phyloP scores from a whole-genome alignment of 2,888 invertebrate species.

The Xestia xanthographa region DNA sequence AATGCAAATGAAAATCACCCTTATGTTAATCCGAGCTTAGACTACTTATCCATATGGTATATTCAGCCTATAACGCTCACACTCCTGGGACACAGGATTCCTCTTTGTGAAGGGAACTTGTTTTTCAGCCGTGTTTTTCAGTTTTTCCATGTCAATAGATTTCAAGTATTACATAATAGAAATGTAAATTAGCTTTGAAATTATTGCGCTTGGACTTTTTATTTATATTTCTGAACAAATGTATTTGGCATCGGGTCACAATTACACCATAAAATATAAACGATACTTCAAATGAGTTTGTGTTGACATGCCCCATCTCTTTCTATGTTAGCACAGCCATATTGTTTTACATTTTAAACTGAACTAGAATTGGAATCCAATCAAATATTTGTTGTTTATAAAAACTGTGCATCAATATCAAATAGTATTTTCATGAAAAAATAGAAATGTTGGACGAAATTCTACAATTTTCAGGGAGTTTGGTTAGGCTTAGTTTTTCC shows the following conservation, averaged over 20 bases:
- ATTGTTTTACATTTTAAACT: constrained; percentile 45
- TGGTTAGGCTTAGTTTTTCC: too few relatives aligned
- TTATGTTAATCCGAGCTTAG: too few relatives aligned
- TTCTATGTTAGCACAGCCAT: constrained; percentile 19
- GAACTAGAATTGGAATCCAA: constrained; percentile 47
- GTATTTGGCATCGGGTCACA: background rate
- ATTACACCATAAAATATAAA: background rate
- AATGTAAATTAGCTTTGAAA: background rate
- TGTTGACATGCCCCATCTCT: constrained; percentile 16
- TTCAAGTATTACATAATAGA: too few relatives aligned
- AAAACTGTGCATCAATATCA: constrained; percentile 35
- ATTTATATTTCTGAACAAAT: background rate
- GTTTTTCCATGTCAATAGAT: too few relatives aligned
- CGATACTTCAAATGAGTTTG: background rate
- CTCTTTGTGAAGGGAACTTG: too few relatives aligned
- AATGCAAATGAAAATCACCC: too few relatives aligned
- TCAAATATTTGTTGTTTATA: constrained; percentile 55
- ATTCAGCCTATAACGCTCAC: background rate
- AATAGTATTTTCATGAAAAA: constrained; percentile 3
- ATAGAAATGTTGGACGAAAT: constrained; percentile 5
- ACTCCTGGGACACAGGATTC: background rate
- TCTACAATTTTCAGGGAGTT: background rate
- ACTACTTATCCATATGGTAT: too few relatives aligned
- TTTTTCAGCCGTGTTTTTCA: too few relatives aligned
- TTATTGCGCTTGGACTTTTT: background rate